Percentiles rank a stretch among this genome's conserved stretches.
These are phyloP conservation scores for Stenodera caucasica DNA, from an alignment of 2,888 invertebrate species.

Conservation along the genomic window DNA sequence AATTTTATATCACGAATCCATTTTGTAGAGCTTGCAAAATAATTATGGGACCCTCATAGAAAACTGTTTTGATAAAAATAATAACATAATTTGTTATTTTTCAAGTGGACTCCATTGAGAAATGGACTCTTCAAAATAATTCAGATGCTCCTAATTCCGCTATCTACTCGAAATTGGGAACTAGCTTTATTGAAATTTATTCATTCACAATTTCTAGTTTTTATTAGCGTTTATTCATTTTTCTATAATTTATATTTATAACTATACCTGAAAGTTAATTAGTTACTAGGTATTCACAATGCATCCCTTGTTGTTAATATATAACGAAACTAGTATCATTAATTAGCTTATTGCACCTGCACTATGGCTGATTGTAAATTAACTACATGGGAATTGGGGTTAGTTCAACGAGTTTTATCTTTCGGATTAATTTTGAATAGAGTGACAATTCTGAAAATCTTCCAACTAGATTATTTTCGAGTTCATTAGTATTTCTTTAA, in stretches of 20 bases:
- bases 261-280: not conserved
- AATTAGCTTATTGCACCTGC: not conserved
- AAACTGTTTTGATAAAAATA: slow-evolving; percentile 15
- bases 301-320: not conserved
- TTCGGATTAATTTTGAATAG: not conserved
- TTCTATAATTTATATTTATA: not conserved
- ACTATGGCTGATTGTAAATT: not conserved
- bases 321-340: not conserved
- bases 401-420: not conserved
- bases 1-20: slow-evolving; percentile 13
- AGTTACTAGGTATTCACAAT: not conserved
- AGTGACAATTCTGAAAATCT: not conserved
- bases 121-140: slow-evolving; percentile 30
- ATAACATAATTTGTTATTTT: slow-evolving; percentile 27
- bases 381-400: not conserved
- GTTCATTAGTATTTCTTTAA: not conserved
- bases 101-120: slow-evolving; percentile 20
- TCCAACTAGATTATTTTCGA: not conserved
- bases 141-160: slow-evolving; percentile 23
- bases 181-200: not conserved
- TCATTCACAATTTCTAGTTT: not conserved
- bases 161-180: slow-evolving; percentile 13
- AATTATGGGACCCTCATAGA: slow-evolving; percentile 15
- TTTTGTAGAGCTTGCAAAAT: slow-evolving; percentile 4
- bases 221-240: too few species aligned